Evolutionary conservation across 2,888 invertebrate genomes (phyloP).

Genomic region (Osmoderma eremita): DNA sequence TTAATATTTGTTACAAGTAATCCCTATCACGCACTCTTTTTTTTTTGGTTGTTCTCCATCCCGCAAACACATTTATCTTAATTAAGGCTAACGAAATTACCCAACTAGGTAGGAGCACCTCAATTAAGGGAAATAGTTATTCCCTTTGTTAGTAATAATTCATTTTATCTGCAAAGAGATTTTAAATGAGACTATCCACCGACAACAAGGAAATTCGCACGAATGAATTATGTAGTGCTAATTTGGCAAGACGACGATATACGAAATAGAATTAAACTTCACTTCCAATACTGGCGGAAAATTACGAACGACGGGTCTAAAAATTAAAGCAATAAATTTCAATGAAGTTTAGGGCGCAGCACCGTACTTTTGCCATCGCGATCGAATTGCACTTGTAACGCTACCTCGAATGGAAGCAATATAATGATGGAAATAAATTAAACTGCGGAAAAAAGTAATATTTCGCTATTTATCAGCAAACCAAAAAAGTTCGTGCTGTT

Average conservation of each 20-base stretch:
- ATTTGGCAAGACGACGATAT: conserved; percentile 19
- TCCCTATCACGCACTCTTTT: conserved; percentile 25
- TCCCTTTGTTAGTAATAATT: conserved; percentile 35
- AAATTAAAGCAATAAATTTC: conserved; percentile 25
- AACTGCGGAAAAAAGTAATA: no score
- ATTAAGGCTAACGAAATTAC: conserved; percentile 34
- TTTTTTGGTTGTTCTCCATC: conserved; percentile 26
- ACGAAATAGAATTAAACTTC: conserved; percentile 29
- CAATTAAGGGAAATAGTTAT: conserved; percentile 38
- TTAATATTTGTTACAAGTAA: conserved; percentile 32
- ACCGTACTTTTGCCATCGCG: no score
- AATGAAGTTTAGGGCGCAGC: background rate
- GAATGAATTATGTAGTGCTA: conserved; percentile 15
- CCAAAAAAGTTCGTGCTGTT: no score
- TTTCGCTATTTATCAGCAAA: no score
- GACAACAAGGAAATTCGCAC: conserved; percentile 7
- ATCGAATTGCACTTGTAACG: no score
- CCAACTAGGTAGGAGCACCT: conserved; percentile 22
- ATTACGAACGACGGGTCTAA: conserved; percentile 8
- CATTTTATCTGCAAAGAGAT: conserved; percentile 29
- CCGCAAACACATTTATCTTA: conserved; percentile 28
- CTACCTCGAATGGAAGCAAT: no score
- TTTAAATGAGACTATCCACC: conserved; percentile 20
- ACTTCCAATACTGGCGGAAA: conserved; percentile 3
- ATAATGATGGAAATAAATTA: no score